Evolutionary conservation across 1,140 invertebrate genomes (phyloP).

Genomic region (Aleiodes sp.): DNA sequence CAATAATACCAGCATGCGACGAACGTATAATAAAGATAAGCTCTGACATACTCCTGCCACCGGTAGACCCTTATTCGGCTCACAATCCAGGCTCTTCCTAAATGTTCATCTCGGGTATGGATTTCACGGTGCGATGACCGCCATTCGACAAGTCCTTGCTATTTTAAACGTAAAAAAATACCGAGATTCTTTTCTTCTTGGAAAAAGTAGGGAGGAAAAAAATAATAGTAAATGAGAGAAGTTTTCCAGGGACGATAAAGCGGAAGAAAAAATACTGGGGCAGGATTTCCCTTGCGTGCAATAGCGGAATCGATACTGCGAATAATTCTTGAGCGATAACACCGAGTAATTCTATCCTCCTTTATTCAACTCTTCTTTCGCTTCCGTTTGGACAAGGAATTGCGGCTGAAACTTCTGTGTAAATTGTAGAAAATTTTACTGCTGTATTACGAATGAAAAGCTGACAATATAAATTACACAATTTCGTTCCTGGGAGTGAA

Average conservation of each 20-base stretch:
- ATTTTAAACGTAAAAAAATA: neutral
- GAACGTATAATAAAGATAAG: constrained; percentile 6
- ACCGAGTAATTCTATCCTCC: neutral
- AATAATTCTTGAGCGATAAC: neutral
- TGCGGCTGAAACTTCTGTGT: neutral
- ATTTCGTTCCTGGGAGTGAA: no score
- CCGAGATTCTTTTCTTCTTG: neutral
- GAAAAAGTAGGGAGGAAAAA: neutral
- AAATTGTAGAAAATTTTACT: neutral
- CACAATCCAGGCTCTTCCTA: no score
- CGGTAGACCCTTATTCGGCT: constrained; percentile 1
- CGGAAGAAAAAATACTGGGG: neutral
- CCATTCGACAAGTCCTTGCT: no score
- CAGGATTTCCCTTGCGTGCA: constrained; percentile 1
- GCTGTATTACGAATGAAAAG: neutral
- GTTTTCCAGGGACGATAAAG: no score
- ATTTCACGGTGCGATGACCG: no score
- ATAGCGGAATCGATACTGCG: neutral
- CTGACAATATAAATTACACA: no score
- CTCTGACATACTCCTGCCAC: neutral
- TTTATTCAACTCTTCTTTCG: neutral
- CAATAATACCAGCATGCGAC: neutral
- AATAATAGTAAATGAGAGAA: neutral
- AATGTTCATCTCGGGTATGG: neutral
- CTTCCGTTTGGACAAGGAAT: neutral